Conservation (phyloP, 2,113 vertebrate species). For the Beaufortia kweichowensis region DNA sequence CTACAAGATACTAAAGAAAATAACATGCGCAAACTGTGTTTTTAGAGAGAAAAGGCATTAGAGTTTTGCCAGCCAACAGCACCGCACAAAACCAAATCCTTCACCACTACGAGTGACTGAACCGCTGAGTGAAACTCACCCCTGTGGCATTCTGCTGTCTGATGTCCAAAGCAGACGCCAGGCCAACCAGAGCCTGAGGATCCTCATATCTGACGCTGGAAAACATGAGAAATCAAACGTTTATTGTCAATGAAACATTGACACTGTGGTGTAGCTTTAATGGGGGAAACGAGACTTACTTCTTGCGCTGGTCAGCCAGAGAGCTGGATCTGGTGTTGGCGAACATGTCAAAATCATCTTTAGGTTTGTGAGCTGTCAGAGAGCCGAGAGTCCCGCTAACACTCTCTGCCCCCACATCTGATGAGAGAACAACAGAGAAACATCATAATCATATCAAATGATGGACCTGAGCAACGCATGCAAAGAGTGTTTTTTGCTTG, state of each 20-base stretch:
- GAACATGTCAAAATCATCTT: constrained; percentile 94
- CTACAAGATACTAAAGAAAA: neutral
- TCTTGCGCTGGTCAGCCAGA: constrained; percentile 90
- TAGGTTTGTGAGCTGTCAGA: constrained; percentile 76
- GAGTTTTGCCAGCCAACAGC: neutral
- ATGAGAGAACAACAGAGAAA: constrained; percentile 7
- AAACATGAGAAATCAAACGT: neutral
- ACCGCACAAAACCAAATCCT: constrained; percentile 18
- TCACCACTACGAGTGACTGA: neutral
- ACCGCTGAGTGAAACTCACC: constrained; percentile 77
- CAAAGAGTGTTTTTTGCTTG: neutral
- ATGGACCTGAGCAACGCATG: no score
- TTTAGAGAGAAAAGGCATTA: constrained; percentile 7
- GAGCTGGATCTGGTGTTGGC: constrained; percentile 91
- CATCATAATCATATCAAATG: no score
- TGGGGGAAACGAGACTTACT: constrained; percentile 70
- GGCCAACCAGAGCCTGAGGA: constrained; percentile 82
- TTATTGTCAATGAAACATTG: neutral
- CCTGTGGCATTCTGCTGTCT: constrained; percentile 87
- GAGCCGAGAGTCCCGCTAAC: constrained; percentile 83
- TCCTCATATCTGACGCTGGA: constrained; percentile 89
- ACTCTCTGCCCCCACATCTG: constrained; percentile 84
- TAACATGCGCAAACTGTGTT: constrained; percentile 45
- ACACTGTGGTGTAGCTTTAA: neutral
- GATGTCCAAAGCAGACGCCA: constrained; percentile 84